A percentile compares a stretch with the other conserved stretches of the same genome.
Conservation (phyloP, 2,113 vertebrate genomes). For the Hemibates koningsi region DNA sequence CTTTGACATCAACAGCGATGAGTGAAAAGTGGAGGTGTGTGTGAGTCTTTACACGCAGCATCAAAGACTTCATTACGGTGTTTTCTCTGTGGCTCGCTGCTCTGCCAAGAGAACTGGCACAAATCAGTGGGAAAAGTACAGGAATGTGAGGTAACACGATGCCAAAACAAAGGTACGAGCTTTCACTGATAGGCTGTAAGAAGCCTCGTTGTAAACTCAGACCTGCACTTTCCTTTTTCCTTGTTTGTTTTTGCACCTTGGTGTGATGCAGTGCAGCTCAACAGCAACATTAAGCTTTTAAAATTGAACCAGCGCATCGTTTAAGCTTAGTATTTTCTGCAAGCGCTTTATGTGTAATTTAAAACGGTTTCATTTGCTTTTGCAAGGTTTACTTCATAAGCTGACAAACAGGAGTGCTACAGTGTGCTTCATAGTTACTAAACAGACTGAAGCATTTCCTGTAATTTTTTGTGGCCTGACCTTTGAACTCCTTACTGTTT, state of each 20-base stretch:
- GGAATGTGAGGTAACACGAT: neutral
- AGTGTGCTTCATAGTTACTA: neutral
- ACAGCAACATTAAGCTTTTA: neutral
- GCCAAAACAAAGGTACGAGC: neutral
- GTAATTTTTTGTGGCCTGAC: neutral
- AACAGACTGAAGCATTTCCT: neutral
- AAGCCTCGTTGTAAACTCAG: neutral
- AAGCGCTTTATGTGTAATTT: neutral
- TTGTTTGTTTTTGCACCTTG: neutral
- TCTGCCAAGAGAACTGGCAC: neutral
- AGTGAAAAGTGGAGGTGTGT: neutral
- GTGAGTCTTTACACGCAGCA: neutral
- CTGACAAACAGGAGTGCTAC: neutral
- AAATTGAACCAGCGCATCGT: neutral
- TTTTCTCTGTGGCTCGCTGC: neutral
- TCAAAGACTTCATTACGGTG: neutral
- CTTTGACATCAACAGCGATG: neutral
- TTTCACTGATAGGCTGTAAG: neutral
- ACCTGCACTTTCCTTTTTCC: neutral
- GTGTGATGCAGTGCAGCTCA: neutral
- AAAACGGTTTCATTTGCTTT: neutral
- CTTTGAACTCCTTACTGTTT: neutral
- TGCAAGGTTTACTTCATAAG: fast-evolving
- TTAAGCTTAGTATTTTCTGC: fast-evolving
- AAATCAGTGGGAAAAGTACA: neutral